These are phyloP conservation scores for Apotomis betuletana DNA, from an alignment of 2,888 invertebrate genomes.

Conservation along the genomic window DNA sequence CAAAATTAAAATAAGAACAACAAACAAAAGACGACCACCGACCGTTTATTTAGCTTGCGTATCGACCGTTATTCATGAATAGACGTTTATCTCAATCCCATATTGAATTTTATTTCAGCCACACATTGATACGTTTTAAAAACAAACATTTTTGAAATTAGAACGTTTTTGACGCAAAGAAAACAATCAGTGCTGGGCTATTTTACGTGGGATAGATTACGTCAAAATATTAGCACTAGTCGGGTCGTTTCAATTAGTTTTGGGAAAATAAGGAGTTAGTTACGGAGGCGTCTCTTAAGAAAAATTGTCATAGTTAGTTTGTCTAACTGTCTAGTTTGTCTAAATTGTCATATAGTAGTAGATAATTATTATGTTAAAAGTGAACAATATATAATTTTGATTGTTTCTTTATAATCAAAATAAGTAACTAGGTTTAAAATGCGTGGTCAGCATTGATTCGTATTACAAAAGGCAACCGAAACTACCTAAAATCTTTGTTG, in stretches of 20 bases:
- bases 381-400: too few species aligned
- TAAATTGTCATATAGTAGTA: too few species aligned
- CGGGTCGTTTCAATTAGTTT: not conserved
- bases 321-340: too few species aligned
- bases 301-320: too few species aligned
- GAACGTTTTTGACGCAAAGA: constrained; percentile 31
- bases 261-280: too few species aligned
- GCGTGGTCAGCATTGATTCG: too few species aligned
- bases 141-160: constrained; percentile 38
- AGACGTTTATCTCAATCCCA: constrained; percentile 41
- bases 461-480: too few species aligned
- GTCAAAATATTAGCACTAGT: constrained; percentile 28
- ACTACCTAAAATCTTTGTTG: too few species aligned
- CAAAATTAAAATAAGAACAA: constrained; percentile 76
- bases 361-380: too few species aligned
- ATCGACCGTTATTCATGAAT: constrained; percentile 53
- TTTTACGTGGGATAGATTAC: constrained; percentile 16
- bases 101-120: constrained; percentile 41
- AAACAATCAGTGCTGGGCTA: constrained; percentile 27
- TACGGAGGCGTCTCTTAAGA: too few species aligned
- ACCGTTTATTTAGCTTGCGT: constrained; percentile 64
- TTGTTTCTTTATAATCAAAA: too few species aligned
- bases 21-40: constrained; percentile 63
- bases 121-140: constrained; percentile 37
- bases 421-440: too few species aligned